Conservation (phyloP, 37 sponge, comb jelly and placozoan species). For the Beroe ovata region DNA sequence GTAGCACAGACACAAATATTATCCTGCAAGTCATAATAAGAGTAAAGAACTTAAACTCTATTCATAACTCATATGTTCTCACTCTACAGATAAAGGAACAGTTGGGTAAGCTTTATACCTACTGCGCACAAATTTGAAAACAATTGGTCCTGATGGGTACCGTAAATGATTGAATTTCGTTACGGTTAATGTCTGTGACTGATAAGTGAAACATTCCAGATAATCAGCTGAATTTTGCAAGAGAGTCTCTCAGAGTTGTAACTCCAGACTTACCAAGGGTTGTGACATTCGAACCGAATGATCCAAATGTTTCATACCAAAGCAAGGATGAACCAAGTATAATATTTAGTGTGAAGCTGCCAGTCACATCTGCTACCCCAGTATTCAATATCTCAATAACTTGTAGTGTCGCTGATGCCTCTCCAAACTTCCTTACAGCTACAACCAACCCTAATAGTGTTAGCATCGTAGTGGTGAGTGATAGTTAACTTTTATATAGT, state of each 20-base stretch:
- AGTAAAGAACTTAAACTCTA: conserved; percentile 34
- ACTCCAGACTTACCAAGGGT: conserved; percentile 16
- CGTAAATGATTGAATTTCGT: not conserved
- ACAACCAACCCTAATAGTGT: conserved; percentile 61
- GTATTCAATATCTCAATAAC: conserved; percentile 35
- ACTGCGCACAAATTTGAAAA: too few species aligned
- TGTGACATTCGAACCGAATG: conserved; percentile 6
- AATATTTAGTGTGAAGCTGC: conserved; percentile 48
- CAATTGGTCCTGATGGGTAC: too few species aligned
- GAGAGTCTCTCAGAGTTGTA: conserved; percentile 19
- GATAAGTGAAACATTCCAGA: not conserved
- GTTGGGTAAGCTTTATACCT: conserved; percentile 9
- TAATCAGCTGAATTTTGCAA: conserved; percentile 36
- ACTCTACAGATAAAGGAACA: conserved; percentile 65
- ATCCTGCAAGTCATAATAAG: not conserved
- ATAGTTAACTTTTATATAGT: too few species aligned
- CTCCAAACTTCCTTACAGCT: conserved; percentile 56
- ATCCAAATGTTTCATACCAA: conserved; percentile 20
- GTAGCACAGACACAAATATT: conserved; percentile 33
- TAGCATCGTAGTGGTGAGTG: conserved; percentile 53
- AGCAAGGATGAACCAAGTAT: conserved; percentile 34
- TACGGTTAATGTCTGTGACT: not conserved
- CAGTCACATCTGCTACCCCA: conserved; percentile 40
- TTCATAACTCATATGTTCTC: conserved; percentile 35
- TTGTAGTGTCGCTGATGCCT: conserved; percentile 41